Evolutionary conservation across 2,797 vertebrate genomes (phyloP), one percentile per base, ranked within the genome.

Genomic region (Otolemur crassicaudatus): DNA sequence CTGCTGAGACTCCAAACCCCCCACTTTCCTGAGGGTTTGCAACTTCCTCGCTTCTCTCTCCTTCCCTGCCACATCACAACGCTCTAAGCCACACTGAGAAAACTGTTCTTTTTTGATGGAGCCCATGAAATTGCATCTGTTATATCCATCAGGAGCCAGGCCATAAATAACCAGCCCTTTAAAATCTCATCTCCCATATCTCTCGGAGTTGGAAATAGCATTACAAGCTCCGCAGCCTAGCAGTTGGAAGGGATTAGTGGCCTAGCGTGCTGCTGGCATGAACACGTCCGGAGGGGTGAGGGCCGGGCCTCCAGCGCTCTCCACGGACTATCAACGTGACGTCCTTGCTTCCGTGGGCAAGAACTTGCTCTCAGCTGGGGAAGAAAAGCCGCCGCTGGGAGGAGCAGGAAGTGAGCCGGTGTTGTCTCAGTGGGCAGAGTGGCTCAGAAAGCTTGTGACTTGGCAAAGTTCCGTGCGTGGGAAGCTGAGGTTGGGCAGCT

Each of bases 101-200:
- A 80, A 80, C 92, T 61, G 65, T 91, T 94, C 85, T 72, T 84
- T 93, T 96, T 94, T 88, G 94, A 95, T 89, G 73, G 84, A 92
- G 65, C 83, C 95, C 93, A 93, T 96, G 97, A 97, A 97, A 96
- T 96, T 88, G 65, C 97, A 97, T 97, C 96, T 94, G 91, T 93
- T 98, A 46, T 96, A 95, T 81, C 96, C 94, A 96, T 97, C 97
- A 97, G 97, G 83, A 97, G 86, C 91, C 89, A 90, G 91, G 63
- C 96, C 96, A 94, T 98, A 97, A 97, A 97, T 97, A 97, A 97
- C 77, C 65, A 97, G 81, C 96, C 97, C 92, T 97, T 97, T 97
- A 97, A 97, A 97, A 97, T 90, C 95, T 95, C 97, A 96, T 97
- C 96, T 96, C 72, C 76, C 11, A 10, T 95, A 94, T 95, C 95